Evolutionary conservation across 2,113 vertebrate species (phyloP).

Genomic region (Malurus cyaneus): DNA sequence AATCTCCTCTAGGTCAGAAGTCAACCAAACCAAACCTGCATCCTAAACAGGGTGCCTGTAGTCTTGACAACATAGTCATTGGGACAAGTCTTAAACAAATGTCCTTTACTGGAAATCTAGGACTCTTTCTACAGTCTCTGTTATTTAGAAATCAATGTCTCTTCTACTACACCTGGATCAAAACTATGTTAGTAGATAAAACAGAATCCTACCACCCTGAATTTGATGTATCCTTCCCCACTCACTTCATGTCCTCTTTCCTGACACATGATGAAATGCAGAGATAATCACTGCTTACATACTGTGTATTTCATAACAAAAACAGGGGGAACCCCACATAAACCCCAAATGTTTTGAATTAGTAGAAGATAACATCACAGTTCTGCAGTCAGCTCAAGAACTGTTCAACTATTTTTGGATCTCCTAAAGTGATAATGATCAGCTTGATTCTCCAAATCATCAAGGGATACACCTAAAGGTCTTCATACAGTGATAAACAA

Average conservation of each 20-base stretch:
- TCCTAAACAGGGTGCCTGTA: neutral
- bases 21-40: neutral
- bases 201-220: neutral
- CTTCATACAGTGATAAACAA: neutral
- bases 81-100: neutral
- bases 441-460: neutral
- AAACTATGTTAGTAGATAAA: neutral
- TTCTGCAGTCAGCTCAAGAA: neutral
- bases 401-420: neutral
- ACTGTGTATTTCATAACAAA: neutral
- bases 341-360: neutral
- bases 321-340: neutral
- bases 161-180: neutral
- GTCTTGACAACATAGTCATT: neutral
- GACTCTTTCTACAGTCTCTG: neutral
- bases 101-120: neutral
- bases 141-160: neutral
- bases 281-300: neutral
- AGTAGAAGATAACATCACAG: neutral
- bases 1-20: neutral
- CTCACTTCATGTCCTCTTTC: neutral
- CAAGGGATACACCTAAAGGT: neutral
- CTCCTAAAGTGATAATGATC: neutral
- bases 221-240: neutral
- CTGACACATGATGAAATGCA: neutral